phyloP scores from a whole-genome alignment of 2,888 invertebrate genomes.

The Sphaeridia pumilis region DNA sequence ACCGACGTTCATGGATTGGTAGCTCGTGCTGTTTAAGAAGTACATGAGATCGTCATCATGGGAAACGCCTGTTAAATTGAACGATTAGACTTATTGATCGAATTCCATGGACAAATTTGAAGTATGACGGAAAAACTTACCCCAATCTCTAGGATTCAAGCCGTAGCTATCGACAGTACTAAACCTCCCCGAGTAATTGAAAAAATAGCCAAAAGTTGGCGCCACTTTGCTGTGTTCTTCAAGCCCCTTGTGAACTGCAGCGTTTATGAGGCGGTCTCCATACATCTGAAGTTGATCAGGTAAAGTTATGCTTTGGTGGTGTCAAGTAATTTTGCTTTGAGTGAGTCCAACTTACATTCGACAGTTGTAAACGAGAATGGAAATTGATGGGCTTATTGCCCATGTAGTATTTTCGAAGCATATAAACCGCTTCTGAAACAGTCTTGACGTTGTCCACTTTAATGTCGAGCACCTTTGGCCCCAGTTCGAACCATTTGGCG shows the following conservation, averaged over 20 bases:
- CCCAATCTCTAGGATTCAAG: conserved; percentile 17
- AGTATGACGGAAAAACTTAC: not conserved
- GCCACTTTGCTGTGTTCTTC: conserved; percentile 20
- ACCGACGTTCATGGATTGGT: conserved; percentile 17
- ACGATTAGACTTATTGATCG: too few species aligned
- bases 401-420: conserved; percentile 21
- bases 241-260: conserved; percentile 23
- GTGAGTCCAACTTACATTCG: conserved; percentile 10
- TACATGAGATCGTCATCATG: conserved; percentile 13
- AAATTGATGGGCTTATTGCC: conserved; percentile 21
- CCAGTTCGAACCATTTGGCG: conserved; percentile 18
- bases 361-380: conserved; percentile 14
- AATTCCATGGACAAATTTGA: not conserved
- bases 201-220: conserved; percentile 25
- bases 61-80: conserved; percentile 6
- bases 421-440: conserved; percentile 14
- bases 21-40: conserved; percentile 22
- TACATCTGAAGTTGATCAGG: conserved; percentile 25
- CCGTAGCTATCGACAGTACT: conserved; percentile 22
- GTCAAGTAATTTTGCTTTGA: too few species aligned
- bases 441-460: conserved; percentile 15
- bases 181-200: conserved; percentile 26
- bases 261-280: conserved; percentile 20
- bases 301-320: too few species aligned
- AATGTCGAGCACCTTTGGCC: conserved; percentile 23